Evolutionary conservation across 1,140 invertebrate species (phyloP), one percentile per base, ranked within the genome.

Genomic region (Homalodisca vitripennis): DNA sequence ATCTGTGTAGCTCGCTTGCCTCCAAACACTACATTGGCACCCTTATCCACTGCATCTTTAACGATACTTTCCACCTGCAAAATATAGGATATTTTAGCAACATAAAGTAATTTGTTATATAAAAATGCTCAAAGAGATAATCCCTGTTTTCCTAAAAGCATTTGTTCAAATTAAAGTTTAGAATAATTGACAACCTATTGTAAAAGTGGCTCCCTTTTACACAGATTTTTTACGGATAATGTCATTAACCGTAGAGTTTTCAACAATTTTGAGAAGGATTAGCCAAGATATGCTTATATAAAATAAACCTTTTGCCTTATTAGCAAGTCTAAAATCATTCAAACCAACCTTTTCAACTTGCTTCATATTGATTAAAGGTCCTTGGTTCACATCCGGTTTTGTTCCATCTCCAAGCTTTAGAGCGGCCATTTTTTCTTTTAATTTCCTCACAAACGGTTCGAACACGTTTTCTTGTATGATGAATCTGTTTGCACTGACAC

Each of bases 401-500:
- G 68, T 69, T 31, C 72, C 72, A 63, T 70, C 57, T 2, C 71
- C 71, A 3, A 74, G 34, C 1, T 70, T 69, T 32, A 73, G 67
- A 47, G 72, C 70, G 3, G 66, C 66, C 63, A 74, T 86, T 0
- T 97, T 97, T 47, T 97, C 80, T 73, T 88, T 86, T 29, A 99
- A 83, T 75, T 87, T 87, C 6, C 84, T 77, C 0, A 98, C 82
- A 85, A 98, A 99, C 74, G 88, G 77, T 73, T 97, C 90, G 79
- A 91, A 92, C 57, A 99, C 80, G 68, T 85, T 83, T 69, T 91
- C 87, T 77, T 99, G 95, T 27, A 99, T 88, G 67, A 98, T 88
- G 74, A 99, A 92, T 72, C 97, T 84, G 80, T 99, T 99, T 0
- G 97, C 89, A 72, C 94, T 94, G 26, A 99, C 89, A 82, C 98